These are phyloP conservation scores for Acarapis woodi DNA, from an alignment of 1,140 invertebrate genomes.

Conservation along the genomic window DNA sequence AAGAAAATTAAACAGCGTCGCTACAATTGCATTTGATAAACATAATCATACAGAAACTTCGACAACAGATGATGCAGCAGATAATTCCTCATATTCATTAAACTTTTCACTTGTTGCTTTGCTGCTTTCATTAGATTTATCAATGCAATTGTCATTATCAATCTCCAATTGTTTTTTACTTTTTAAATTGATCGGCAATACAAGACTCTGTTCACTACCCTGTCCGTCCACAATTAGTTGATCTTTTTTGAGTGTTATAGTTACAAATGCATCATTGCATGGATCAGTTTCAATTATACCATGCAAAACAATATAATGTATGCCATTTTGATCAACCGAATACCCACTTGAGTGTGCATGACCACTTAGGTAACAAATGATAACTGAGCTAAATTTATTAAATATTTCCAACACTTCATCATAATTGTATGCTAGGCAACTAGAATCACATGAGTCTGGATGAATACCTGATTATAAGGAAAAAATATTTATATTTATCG, in stretches of 20 bases:
- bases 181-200: not conserved
- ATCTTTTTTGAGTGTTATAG: slow-evolving; percentile 15
- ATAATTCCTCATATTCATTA: no score
- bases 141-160: no score
- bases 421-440: slow-evolving; percentile 17
- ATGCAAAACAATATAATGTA: slow-evolving; percentile 16
- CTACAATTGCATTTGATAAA: no score
- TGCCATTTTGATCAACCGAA: slow-evolving; percentile 14
- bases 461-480: no score
- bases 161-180: no score
- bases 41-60: no score
- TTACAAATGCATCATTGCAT: slow-evolving; percentile 15
- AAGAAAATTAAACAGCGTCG: no score
- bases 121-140: no score
- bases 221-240: slow-evolving; percentile 9
- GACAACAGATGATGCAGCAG: no score
- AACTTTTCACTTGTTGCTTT: no score
- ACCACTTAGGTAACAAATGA: slow-evolving; percentile 16
- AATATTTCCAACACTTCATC: slow-evolving; percentile 15
- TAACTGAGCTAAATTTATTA: slow-evolving; percentile 13
- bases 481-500: no score
- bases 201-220: slow-evolving; percentile 11
- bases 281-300: slow-evolving; percentile 16
- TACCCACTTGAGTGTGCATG: slow-evolving; percentile 16
- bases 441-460: slow-evolving; percentile 11